phyloP scores from a whole-genome alignment of 1,140 invertebrate genomes.

The Magallana angulata region DNA sequence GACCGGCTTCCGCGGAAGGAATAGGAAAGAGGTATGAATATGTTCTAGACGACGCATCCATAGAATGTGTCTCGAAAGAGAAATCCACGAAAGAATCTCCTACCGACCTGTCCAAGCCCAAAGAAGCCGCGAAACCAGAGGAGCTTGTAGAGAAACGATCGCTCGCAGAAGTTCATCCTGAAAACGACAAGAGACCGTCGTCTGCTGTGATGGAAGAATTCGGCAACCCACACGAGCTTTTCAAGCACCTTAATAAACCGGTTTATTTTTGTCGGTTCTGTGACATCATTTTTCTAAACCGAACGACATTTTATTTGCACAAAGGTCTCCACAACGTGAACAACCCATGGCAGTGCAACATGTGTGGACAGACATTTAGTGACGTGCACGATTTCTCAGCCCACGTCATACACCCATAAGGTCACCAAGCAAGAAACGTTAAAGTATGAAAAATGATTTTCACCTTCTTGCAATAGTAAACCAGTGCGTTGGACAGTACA shows the following conservation, averaged over 20 bases:
- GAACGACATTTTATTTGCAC: constrained; percentile 96
- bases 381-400: constrained; percentile 98
- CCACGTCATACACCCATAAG: constrained; percentile 82
- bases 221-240: not conserved
- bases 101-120: not conserved
- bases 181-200: constrained; percentile 6
- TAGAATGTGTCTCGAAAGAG: not conserved
- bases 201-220: constrained; percentile 3
- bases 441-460: too few relatives aligned
- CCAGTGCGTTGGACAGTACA: too few relatives aligned
- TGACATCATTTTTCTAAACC: constrained; percentile 95
- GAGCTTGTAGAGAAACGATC: not conserved
- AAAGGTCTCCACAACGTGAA: constrained; percentile 97
- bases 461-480: too few relatives aligned
- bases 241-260: constrained; percentile 22
- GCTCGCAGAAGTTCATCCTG: not conserved
- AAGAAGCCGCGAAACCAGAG: not conserved
- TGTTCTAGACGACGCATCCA: not conserved
- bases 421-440: too few relatives aligned
- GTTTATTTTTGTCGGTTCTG: constrained; percentile 84
- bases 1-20: not conserved
- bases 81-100: not conserved
- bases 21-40: not conserved
- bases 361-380: constrained; percentile 94
- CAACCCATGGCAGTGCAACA: constrained; percentile 98